Evolutionary conservation across 2,797 vertebrate genomes (phyloP).

Genomic region (Anguilla obscura): DNA sequence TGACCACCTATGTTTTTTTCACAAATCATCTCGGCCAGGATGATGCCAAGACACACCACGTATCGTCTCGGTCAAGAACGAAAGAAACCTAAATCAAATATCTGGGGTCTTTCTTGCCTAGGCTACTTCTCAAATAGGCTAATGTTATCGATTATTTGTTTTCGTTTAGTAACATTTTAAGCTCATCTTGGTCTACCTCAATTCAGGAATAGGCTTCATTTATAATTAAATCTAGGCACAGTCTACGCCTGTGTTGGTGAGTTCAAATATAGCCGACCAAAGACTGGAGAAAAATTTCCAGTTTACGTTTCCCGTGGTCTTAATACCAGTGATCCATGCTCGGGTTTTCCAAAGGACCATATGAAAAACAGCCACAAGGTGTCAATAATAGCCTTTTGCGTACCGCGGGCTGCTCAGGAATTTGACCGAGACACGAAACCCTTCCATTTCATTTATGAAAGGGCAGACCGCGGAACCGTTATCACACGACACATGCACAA

Average conservation of each 20-base stretch:
- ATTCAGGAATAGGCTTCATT: too few relatives aligned
- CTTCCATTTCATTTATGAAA: too few relatives aligned
- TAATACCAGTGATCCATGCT: not conserved
- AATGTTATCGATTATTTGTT: not conserved
- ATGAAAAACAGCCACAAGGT: not conserved
- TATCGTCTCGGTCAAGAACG: too few relatives aligned
- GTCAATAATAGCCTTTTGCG: too few relatives aligned
- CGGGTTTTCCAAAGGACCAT: not conserved
- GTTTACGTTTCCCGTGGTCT: not conserved
- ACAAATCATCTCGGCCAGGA: too few relatives aligned
- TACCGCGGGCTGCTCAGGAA: too few relatives aligned
- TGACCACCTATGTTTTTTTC: too few relatives aligned
- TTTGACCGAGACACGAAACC: too few relatives aligned
- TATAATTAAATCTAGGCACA: not conserved
- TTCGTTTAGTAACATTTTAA: not conserved
- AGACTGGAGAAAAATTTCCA: not conserved
- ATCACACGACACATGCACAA: too few relatives aligned
- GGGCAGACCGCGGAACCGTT: not conserved
- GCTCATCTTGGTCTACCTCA: too few relatives aligned
- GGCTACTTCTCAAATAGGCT: not conserved
- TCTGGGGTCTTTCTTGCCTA: not conserved
- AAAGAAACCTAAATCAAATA: not conserved
- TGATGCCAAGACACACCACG: too few relatives aligned
- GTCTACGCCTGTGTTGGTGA: not conserved
- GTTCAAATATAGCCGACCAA: not conserved